Percentiles rank a stretch among this genome's conserved stretches.
These are phyloP conservation scores for Gerris buenoi DNA, from an alignment of 1,140 invertebrate species.

Conservation along the genomic window DNA sequence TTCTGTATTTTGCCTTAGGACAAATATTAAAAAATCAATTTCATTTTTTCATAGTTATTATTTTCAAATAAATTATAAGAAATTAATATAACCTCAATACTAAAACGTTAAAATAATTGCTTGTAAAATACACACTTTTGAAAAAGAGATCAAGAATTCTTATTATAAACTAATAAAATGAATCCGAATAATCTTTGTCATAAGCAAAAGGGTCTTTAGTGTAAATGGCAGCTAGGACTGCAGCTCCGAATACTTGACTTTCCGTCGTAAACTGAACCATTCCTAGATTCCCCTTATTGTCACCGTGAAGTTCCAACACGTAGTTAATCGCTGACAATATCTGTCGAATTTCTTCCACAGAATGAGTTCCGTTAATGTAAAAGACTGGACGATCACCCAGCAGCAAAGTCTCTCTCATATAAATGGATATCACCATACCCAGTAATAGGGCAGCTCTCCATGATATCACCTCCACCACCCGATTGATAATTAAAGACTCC, in stretches of 20 bases:
- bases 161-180: too few species aligned
- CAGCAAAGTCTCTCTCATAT: too few species aligned
- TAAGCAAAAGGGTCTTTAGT: background rate
- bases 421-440: too few species aligned
- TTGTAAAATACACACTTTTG: too few species aligned
- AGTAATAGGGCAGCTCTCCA: background rate
- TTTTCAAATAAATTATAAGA: too few species aligned
- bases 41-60: too few species aligned
- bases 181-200: background rate
- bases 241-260: background rate
- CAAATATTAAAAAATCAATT: too few species aligned
- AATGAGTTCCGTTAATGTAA: background rate
- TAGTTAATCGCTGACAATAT: background rate
- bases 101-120: too few species aligned
- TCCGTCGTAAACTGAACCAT: background rate
- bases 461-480: background rate
- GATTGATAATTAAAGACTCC: background rate
- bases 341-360: background rate
- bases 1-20: too few species aligned
- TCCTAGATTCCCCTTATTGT: background rate
- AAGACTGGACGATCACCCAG: too few species aligned
- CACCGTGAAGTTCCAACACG: background rate
- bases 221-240: background rate
- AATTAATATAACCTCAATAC: too few species aligned
- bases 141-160: too few species aligned